Base-by-base conservation (phyloP, 1,140 invertebrate genomes). In the Prorops nasuta region DNA sequence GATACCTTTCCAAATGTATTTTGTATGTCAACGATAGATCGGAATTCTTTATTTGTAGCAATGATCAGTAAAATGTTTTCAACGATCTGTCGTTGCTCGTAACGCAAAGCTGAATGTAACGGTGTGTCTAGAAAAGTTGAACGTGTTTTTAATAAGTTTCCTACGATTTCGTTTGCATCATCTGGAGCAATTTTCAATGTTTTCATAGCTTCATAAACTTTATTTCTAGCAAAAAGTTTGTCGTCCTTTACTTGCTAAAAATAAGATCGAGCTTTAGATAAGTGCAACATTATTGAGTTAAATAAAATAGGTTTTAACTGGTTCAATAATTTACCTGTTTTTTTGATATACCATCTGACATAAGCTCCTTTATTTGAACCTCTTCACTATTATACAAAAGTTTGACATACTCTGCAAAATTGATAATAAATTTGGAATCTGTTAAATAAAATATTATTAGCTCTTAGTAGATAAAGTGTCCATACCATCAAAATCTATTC, bases 1-100 rank as follows among this genome's bases (percentile, higher is more conserved):
- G 56, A 44, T 44, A 72, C 71, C 34, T 69, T 67, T 43, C 66
- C 67, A 21, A 58, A 57, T 46, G 60, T 69, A 42, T 74, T 77
- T 56, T 63, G 56, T 1, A 58, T 40, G 35, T 75, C 66, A 1
- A 71, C 43, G n/a, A 76, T 43, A 2, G 39, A 39, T 17, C 50
- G 52, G 10, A 54, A 62, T 16, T 60, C 41, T 22, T 62, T 21
- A 51, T 67, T 42, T 32, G 50, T 48, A n/a, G 51, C 60, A 15
- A 70, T 49, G 16, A 75, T 39, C 22, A 54, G 49, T 32, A 78
- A 38, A 22, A 78, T 60, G 19, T 54, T 43, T 39, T 64, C 58
- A 0, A 65, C 55, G 1, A 61, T 45, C 0, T 74, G 60, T 8
- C 28, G 56, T 49, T 67, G 63, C 7, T 61, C 65, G 44, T 72